phyloP scores from a whole-genome alignment of 2,888 invertebrate genomes.

The Nemotelus pantherinus region DNA sequence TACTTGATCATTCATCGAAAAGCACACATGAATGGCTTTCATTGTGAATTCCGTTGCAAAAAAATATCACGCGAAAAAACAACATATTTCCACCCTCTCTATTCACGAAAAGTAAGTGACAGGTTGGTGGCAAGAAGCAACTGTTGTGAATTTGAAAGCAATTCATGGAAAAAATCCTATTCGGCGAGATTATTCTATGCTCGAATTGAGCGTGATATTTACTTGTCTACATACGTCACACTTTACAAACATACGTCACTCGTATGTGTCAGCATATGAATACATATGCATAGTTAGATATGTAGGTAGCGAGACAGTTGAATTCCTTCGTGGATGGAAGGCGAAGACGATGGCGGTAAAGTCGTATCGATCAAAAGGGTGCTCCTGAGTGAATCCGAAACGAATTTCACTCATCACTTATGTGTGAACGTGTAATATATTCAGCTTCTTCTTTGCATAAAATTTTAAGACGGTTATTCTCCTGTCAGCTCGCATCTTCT shows the following conservation, averaged over 20 bases:
- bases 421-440: constrained; percentile 33
- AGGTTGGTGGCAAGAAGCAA: background rate
- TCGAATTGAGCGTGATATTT: background rate
- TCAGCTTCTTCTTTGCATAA: constrained; percentile 33
- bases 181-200: background rate
- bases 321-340: background rate
- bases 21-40: constrained; percentile 6
- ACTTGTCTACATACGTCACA: background rate
- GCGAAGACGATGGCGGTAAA: background rate
- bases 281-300: too few relatives aligned
- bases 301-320: background rate
- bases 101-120: background rate
- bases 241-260: too few relatives aligned
- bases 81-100: background rate
- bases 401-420: constrained; percentile 34
- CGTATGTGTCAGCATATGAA: too few relatives aligned
- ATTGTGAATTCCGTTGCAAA: background rate
- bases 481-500: background rate
- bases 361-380: constrained; percentile 7
- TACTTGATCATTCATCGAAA: background rate
- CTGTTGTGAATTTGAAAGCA: constrained; percentile 28
- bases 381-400: constrained; percentile 14
- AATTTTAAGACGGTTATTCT: constrained; percentile 7
- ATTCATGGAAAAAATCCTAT: constrained; percentile 15
- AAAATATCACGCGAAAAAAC: background rate